Percentiles rank a stretch among this genome's conserved stretches.
Conservation (phyloP, 2,888 invertebrate species). For the Andrena haemorrhoa region DNA sequence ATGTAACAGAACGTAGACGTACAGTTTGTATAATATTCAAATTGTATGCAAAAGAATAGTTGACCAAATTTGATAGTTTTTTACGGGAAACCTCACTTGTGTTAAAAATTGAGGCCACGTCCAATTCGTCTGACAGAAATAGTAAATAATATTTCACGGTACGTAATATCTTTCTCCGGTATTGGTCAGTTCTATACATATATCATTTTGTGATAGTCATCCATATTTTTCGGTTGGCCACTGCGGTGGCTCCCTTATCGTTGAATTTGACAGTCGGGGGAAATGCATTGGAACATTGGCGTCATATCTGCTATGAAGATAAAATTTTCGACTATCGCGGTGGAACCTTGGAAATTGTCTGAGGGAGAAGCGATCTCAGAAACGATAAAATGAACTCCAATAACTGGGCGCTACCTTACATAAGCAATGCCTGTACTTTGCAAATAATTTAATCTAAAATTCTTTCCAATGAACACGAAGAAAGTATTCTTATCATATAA, state of each 20-base stretch:
- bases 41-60: too few species aligned
- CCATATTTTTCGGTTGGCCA: neutral
- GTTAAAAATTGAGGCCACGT: neutral
- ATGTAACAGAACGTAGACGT: too few species aligned
- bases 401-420: neutral
- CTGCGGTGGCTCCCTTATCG: neutral
- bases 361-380: neutral
- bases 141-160: neutral
- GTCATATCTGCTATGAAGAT: neutral
- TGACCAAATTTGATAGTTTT: too few species aligned
- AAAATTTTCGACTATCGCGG: neutral
- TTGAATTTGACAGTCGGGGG: neutral
- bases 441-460: too few species aligned
- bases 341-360: neutral
- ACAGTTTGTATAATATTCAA: too few species aligned
- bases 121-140: neutral
- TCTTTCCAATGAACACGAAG: too few species aligned
- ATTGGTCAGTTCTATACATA: neutral
- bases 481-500: too few species aligned
- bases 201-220: neutral
- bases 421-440: neutral
- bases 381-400: neutral
- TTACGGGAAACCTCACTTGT: neutral
- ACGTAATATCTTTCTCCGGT: neutral
- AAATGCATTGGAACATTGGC: neutral